Percentiles rank a stretch among this genome's conserved stretches.
These are phyloP conservation scores for Xestobium rufovillosum DNA, from an alignment of 2,888 invertebrate genomes.

Conservation along the genomic window DNA sequence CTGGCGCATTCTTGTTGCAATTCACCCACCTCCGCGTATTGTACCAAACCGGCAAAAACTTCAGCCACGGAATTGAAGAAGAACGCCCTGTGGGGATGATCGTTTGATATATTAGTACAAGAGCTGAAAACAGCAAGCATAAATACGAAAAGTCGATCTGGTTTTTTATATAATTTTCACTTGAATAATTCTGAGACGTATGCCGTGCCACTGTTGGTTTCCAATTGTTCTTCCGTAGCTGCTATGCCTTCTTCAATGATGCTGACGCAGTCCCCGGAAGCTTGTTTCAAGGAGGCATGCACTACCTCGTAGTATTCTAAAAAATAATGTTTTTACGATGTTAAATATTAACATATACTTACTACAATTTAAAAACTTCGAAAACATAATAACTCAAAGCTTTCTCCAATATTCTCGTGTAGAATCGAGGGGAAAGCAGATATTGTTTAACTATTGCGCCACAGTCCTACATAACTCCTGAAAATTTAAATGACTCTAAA, in stretches of 20 bases:
- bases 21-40: conserved; percentile 52
- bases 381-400: too few species aligned
- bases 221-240: conserved; percentile 1
- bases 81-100: not conserved
- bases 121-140: not conserved
- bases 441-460: too few species aligned
- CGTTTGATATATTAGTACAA: not conserved
- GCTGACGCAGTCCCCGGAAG: not conserved
- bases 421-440: too few species aligned
- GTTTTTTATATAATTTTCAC: not conserved
- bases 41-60: conserved; percentile 1
- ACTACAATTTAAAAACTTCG: too few species aligned
- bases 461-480: too few species aligned
- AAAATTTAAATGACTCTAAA: too few species aligned
- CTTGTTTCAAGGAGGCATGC: not conserved
- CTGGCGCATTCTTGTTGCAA: conserved; percentile 36
- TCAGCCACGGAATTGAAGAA: conserved; percentile 1
- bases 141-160: too few species aligned
- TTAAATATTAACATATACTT: too few species aligned
- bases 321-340: too few species aligned
- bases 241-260: conserved; percentile 1
- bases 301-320: conserved; percentile 2
- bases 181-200: not conserved
- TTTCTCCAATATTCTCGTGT: too few species aligned
- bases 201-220: not conserved